Evolutionary conservation across 2,113 vertebrate genomes (phyloP), one percentile per base, ranked within the genome.

Genomic region (Astur gentilis): DNA sequence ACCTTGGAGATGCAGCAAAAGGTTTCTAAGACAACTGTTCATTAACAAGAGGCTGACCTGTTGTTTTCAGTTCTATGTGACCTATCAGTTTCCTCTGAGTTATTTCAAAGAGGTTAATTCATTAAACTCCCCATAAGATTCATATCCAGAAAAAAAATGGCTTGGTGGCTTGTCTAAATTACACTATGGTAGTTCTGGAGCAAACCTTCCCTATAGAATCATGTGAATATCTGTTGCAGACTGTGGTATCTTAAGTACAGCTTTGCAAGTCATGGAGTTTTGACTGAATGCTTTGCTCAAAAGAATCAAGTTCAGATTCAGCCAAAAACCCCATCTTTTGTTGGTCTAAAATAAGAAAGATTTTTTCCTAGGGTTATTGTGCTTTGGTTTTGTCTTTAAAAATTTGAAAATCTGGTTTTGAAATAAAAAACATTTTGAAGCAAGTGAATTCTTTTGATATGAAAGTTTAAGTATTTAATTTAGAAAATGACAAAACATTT

Each of bases 11-110:
- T 93, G 66, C 78, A 88, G 44, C 72, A 83, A 83, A 93, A 95
- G 31, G 94, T 97, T 98, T 80, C 96, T 91, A 83, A 97, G 78
- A 93, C 96, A 98, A 95, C 96, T 79, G 23, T 76, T 97, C 77
- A 79, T 97, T 97, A 91, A 92, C 44, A 96, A 70, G 73, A 89
- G 90, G 42, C 67, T 75, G 73, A 89, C 81, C 36, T 92, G 50
- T 76, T 95, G 73, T 73, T 96, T 92, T 80, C 64, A 69, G 44
- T 94, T 92, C 69, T 80, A 13, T 20, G 58, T 23, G 67, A 40
- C 88, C 82, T 89, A 69, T 93, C 82, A 40, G 82, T 85, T 97
- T 96, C 90, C 90, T 36, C 78, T 80, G 72, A 89, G 45, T 73
- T 96, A 42, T 90, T 97, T 96, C 78, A 88, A 93, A 96, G 73